Percentiles rank a stretch among this genome's conserved stretches.
These are phyloP conservation scores for Zaprionus africanus DNA, from an alignment of 1,140 invertebrate genomes.

Conservation along the genomic window DNA sequence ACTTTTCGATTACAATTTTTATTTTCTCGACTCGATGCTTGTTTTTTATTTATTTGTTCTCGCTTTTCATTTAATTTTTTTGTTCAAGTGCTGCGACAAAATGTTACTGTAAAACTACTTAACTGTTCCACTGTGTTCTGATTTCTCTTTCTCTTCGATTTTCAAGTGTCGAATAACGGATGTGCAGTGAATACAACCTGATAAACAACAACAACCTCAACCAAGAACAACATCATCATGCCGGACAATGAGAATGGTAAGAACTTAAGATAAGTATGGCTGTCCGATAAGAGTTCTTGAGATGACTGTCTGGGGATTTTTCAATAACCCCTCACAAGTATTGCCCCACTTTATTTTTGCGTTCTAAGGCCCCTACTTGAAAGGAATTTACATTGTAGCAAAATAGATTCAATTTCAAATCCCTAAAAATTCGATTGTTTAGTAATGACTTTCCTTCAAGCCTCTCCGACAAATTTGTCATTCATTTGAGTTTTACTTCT, in stretches of 20 bases:
- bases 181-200: constrained; percentile 45
- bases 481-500: not conserved
- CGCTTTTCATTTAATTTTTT: constrained; percentile 28
- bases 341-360: too few species aligned
- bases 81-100: constrained; percentile 18
- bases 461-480: not conserved
- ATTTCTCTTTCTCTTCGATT: constrained; percentile 61
- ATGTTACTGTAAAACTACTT: not conserved
- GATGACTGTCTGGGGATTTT: not conserved
- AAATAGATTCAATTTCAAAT: too few species aligned
- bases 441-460: too few species aligned
- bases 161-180: constrained; percentile 70
- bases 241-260: constrained; percentile 70
- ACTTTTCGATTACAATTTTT: not conserved
- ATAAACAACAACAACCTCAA: constrained; percentile 10
- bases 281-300: not conserved
- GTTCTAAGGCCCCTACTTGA: too few species aligned
- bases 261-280: constrained; percentile 9
- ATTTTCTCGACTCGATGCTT: not conserved
- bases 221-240: constrained; percentile 40
- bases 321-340: not conserved
- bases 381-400: too few species aligned
- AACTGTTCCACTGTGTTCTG: constrained; percentile 20
- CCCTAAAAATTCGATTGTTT: too few species aligned
- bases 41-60: not conserved